phyloP scores from a whole-genome alignment of 1,140 invertebrate genomes.

The Solenopsis fugax region DNA sequence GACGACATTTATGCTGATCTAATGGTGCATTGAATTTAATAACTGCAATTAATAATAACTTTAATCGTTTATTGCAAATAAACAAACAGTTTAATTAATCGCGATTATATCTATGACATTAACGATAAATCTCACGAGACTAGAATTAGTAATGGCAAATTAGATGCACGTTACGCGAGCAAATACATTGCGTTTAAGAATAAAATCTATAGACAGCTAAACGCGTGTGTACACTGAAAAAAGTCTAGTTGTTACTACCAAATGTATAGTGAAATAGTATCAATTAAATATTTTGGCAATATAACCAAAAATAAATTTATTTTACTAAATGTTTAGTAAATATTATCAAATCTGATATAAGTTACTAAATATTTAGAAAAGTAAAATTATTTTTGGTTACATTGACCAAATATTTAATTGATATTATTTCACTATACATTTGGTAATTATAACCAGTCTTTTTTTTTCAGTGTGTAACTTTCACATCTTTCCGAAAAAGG shows the following conservation, averaged over 20 bases:
- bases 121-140: background rate
- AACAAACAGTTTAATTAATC: conserved; percentile 4
- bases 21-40: conserved; percentile 34
- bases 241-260: no score
- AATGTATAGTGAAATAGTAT: no score
- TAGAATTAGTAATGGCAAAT: background rate
- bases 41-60: conserved; percentile 16
- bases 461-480: background rate
- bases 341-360: no score
- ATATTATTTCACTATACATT: no score
- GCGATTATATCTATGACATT: background rate
- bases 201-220: background rate
- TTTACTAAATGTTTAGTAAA: no score
- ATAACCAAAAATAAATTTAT: no score
- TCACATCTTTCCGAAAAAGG: background rate
- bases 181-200: background rate
- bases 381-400: no score
- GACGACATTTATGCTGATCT: conserved; percentile 45
- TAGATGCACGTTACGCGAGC: background rate
- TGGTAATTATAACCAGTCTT: no score
- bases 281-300: no score
- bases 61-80: conserved; percentile 1
- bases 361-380: no score
- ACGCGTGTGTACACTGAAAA: background rate
- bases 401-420: no score